These are phyloP conservation scores for Drosophila subobscura DNA, from an alignment of 1,140 invertebrate genomes.

Conservation along the genomic window DNA sequence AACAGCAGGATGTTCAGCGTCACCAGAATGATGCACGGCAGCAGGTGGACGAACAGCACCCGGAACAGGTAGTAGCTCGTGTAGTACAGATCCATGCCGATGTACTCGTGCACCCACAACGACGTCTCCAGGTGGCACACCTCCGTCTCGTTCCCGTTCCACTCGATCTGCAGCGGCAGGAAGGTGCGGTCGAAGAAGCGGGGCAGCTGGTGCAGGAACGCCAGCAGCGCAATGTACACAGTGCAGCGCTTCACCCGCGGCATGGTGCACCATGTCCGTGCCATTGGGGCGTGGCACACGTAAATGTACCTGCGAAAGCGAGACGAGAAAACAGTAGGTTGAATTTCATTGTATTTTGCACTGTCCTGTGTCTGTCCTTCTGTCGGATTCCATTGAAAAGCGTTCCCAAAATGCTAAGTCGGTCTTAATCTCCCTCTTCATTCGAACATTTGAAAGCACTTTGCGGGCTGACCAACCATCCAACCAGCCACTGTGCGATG, in stretches of 20 bases:
- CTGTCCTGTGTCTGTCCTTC: no score
- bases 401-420: no score
- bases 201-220: conserved; percentile 91
- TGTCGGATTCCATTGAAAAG: no score
- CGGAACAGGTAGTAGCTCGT: conserved; percentile 93
- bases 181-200: conserved; percentile 88
- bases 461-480: no score
- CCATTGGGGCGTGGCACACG: conserved; percentile 94
- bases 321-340: not conserved
- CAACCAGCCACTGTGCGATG: no score
- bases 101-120: conserved; percentile 87
- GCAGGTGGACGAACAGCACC: conserved; percentile 94
- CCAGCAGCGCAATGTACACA: conserved; percentile 89
- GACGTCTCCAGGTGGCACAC: conserved; percentile 86
- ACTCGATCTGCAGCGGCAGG: conserved; percentile 85
- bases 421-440: no score
- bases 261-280: conserved; percentile 94
- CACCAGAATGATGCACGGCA: conserved; percentile 94
- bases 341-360: no score
- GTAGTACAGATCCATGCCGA: conserved; percentile 90
- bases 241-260: conserved; percentile 91
- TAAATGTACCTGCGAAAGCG: conserved; percentile 89
- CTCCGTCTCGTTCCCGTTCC: conserved; percentile 86
- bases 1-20: conserved; percentile 95
- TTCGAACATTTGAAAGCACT: no score